phyloP scores from a whole-genome alignment of 2,888 invertebrate genomes.

The Spodoptera exigua region DNA sequence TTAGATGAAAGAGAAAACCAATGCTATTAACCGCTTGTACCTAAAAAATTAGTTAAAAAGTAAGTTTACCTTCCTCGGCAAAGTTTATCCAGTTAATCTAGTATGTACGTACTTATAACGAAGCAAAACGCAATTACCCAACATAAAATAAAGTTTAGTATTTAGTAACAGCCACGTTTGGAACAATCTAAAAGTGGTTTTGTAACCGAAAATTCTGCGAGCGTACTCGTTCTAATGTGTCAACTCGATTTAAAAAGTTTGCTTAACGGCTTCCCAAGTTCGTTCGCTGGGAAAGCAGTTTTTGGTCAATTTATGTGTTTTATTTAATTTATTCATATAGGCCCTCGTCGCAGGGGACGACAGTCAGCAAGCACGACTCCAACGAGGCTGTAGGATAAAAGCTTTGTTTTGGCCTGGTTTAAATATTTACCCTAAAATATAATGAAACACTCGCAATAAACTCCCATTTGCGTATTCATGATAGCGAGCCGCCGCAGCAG shows the following conservation, averaged over 20 bases:
- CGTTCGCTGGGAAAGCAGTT: constrained; percentile 40
- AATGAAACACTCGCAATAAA: constrained; percentile 71
- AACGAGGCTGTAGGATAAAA: constrained; percentile 37
- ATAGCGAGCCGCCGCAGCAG: constrained; percentile 61
- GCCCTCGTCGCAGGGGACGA: constrained; percentile 51
- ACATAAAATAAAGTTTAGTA: constrained; percentile 5
- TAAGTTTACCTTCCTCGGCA: no score
- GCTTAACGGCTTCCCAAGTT: constrained; percentile 56
- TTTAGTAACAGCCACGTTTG: constrained; percentile 16
- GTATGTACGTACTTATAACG: constrained; percentile 7
- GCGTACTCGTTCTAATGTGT: constrained; percentile 44
- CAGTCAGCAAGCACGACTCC: constrained; percentile 46
- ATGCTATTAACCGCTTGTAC: background rate
- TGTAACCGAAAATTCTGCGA: constrained; percentile 37
- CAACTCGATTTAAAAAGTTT: constrained; percentile 56
- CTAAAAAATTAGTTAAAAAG: background rate
- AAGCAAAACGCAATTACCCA: background rate
- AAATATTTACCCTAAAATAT: constrained; percentile 65
- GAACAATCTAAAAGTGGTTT: constrained; percentile 13
- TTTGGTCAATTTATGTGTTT: constrained; percentile 63
- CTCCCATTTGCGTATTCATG: constrained; percentile 78
- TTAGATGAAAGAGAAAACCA: constrained; percentile 1
- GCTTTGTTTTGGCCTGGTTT: constrained; percentile 57
- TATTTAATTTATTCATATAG: constrained; percentile 60
- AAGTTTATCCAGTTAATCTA: no score